These are phyloP conservation scores for Psophia crepitans DNA, from an alignment of 2,113 vertebrate species.

Conservation along the genomic window DNA sequence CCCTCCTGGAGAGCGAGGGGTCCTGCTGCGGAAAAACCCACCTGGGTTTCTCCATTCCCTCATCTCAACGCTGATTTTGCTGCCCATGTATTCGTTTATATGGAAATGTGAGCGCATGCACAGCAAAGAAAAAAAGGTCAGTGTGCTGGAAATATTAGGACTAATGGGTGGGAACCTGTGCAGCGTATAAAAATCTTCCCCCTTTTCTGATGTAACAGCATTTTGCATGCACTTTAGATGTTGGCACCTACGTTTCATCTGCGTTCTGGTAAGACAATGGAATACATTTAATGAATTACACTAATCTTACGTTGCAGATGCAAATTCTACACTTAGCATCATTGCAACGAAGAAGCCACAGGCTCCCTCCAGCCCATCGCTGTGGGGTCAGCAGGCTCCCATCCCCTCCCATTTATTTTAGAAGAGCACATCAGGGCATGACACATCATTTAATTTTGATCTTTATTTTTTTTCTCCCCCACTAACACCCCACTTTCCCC, in stretches of 20 bases:
- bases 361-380: neutral
- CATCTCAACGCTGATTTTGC: rapidly evolving
- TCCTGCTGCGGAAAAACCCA: neutral
- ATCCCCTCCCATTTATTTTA: neutral
- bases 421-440: neutral
- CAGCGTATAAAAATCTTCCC: neutral
- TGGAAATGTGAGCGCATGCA: rapidly evolving
- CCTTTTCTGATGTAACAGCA: neutral
- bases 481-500: neutral
- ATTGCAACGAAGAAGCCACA: neutral
- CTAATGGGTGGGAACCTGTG: neutral
- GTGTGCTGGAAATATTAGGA: neutral
- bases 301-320: neutral
- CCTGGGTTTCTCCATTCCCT: neutral
- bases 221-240: neutral
- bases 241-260: neutral
- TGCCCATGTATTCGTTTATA: neutral
- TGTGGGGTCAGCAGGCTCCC: rapidly evolving
- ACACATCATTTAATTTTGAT: neutral
- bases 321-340: rapidly evolving
- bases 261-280: neutral
- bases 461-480: neutral
- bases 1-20: neutral
- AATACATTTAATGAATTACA: neutral
- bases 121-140: neutral